These are phyloP conservation scores for Symphodus melops DNA, from an alignment of 2,113 vertebrate genomes.

Conservation along the genomic window DNA sequence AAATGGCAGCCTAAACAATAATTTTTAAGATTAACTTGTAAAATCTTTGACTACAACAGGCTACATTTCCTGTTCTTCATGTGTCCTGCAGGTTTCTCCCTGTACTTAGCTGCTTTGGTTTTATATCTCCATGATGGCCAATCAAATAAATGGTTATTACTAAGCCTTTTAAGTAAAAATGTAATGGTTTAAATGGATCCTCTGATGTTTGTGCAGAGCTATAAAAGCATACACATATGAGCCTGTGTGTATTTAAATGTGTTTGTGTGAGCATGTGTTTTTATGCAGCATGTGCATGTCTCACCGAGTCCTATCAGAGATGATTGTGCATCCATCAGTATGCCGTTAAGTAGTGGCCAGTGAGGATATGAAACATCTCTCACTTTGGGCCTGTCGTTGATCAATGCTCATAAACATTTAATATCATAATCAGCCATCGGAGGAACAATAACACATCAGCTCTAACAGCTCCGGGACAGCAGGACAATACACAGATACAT, in stretches of 20 bases:
- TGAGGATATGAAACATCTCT: slow-evolving; percentile 75
- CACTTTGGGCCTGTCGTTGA: slow-evolving; percentile 71
- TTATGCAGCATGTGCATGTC: slow-evolving; percentile 49
- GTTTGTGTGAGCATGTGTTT: slow-evolving; percentile 43
- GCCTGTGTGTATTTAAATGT: slow-evolving; percentile 11
- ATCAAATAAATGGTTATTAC: slow-evolving; percentile 18
- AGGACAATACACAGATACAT: slow-evolving; percentile 22
- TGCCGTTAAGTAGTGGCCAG: slow-evolving; percentile 74
- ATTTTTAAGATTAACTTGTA: background rate
- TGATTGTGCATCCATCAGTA: slow-evolving; percentile 80
- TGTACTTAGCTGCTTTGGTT: background rate
- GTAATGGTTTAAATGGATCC: slow-evolving; percentile 23
- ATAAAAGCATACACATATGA: background rate
- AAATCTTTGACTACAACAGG: background rate
- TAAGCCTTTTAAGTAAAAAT: slow-evolving; percentile 26
- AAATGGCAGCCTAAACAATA: no score
- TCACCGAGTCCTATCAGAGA: slow-evolving; percentile 70
- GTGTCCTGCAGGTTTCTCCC: background rate
- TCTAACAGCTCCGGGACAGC: slow-evolving; percentile 55
- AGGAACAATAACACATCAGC: slow-evolving; percentile 71
- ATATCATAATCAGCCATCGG: slow-evolving; percentile 80
- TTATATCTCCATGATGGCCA: background rate
- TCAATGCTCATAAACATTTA: slow-evolving; percentile 84
- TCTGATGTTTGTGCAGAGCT: slow-evolving; percentile 17
- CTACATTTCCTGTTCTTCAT: background rate